Base-by-base conservation (phyloP, 2,113 vertebrate genomes). In the Cheirogaleus medius region DNA sequence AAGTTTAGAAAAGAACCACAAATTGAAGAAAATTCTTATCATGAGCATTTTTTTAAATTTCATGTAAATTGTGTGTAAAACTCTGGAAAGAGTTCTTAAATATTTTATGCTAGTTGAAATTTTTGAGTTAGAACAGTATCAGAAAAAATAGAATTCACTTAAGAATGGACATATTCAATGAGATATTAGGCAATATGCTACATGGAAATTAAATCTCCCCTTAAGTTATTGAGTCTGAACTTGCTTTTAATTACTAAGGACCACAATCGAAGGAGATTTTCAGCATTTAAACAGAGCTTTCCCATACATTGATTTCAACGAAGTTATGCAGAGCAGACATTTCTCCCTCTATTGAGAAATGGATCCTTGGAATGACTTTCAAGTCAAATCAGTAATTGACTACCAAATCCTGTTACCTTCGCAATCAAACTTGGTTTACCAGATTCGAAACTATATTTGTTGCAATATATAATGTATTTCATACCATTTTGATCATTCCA, bases 201-300 rank as follows among this genome's bases (percentile, higher is more conserved):
- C n/a, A 21, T 73, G 25, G 27, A 83, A 14, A 83, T 58, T 34
- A 83, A 71, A 12, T 95, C 32, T 5, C 4, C 37, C 37, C 8
- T 90, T 90, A 54, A 60, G 21, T 47, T 68, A 44, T 2, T 71
- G 8, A 71, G 77, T 83, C n/a, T 90, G 81, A 95, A 37, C 58
- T 95, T 90, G 81, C 44, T 93, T 95, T 86, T 47, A 82, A 87
- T 80, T 64, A 56, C 49, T 56, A 91, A 88, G 5, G 20, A 80
- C 29, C 32, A 66, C 27, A 80, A 69, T 39, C 8, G 74, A 63
- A 93, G 56, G 34, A 84, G 11, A 60, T 73, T 39, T 42, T 81
- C 81, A 76, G 6, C 20, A 44, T 34, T 93, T 90, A 81, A 78
- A 52, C 4, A 73, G 32, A 83, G 34, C 14, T 74, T 90, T 39